Evolutionary conservation across 2,797 vertebrate genomes (phyloP), one percentile per base, ranked within the genome.

Genomic region (Bradypodion pumilum): DNA sequence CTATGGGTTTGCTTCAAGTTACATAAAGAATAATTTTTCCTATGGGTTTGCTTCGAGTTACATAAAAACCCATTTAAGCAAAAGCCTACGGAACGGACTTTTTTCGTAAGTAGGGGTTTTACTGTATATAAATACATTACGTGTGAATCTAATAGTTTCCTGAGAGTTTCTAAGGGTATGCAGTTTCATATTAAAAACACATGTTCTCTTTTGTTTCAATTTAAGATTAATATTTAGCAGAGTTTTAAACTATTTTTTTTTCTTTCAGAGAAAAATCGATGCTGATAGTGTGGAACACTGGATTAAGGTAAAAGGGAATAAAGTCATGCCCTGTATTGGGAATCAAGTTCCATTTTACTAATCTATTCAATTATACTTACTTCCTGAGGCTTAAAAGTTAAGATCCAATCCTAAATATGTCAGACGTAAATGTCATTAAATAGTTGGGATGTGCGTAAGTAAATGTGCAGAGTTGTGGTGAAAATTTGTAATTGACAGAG

Each of bases 231-330:
- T 40, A 49, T 13, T 80, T 29, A 76, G 1, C 23, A 46, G 23
- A 46, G 23, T 70, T 75, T 25, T 76, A 23, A 78, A 82, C 79
- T 92, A 32, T 62, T 80, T 74, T 5, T 90, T 85, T 84, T 2
- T 80, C 82, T 1, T 68, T 1, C 69, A 97, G 97, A 74, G 69
- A 80, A 86, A 85, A 8, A 85, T 93, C 90, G 95, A 95, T 83
- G 91, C 91, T 76, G 91, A 85, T 70, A 95, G 91, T 86, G 93
- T 95, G 89, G 94, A 96, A 27, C 91, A 89, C 32, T 97, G 97
- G 96, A 94, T 96, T 74, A 96, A 96, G 97, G 97, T 96, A 89
- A 94, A 89, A 70, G 60, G 56, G 59, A 75, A 49, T 46, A 32
- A n/a, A 74, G 29, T 84, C 40, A 37, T 52, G 19, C 12, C 7